Conservation (phyloP, 2,888 invertebrate genomes). For the Furcula furcula region DNA sequence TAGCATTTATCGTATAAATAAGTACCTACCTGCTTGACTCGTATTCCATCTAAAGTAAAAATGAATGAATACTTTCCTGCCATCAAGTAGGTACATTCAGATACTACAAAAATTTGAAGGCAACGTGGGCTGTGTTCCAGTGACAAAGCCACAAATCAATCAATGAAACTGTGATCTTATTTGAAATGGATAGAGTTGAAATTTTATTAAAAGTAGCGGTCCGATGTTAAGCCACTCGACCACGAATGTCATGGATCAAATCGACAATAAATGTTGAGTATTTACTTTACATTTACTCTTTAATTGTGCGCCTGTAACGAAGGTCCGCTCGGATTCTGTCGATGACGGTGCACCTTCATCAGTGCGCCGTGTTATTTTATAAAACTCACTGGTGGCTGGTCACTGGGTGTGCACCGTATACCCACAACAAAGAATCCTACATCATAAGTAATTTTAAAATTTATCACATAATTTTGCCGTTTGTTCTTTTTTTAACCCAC, state of each 20-base stretch:
- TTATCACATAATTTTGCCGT: no score
- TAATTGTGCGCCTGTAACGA: slow-evolving; percentile 62
- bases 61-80: slow-evolving; percentile 13
- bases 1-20: slow-evolving; percentile 1
- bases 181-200: slow-evolving; percentile 4
- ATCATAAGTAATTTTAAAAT: background rate
- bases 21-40: background rate
- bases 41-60: slow-evolving; percentile 11
- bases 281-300: slow-evolving; percentile 76
- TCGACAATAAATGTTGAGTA: slow-evolving; percentile 71
- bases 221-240: slow-evolving; percentile 35
- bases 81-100: slow-evolving; percentile 40
- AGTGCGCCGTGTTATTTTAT: slow-evolving; percentile 57
- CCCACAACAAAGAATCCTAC: background rate
- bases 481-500: no score
- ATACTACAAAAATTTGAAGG: slow-evolving; percentile 45
- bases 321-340: slow-evolving; percentile 52
- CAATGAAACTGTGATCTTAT: slow-evolving; percentile 28
- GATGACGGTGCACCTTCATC: slow-evolving; percentile 64
- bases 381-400: slow-evolving; percentile 31
- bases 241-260: slow-evolving; percentile 68
- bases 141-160: slow-evolving; percentile 44
- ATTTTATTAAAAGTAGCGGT: slow-evolving; percentile 7
- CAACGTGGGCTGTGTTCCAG: slow-evolving; percentile 53
- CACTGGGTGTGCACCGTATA: slow-evolving; percentile 15